Evolutionary conservation across 2,888 invertebrate species (phyloP).

Genomic region (Acronicta aceris): DNA sequence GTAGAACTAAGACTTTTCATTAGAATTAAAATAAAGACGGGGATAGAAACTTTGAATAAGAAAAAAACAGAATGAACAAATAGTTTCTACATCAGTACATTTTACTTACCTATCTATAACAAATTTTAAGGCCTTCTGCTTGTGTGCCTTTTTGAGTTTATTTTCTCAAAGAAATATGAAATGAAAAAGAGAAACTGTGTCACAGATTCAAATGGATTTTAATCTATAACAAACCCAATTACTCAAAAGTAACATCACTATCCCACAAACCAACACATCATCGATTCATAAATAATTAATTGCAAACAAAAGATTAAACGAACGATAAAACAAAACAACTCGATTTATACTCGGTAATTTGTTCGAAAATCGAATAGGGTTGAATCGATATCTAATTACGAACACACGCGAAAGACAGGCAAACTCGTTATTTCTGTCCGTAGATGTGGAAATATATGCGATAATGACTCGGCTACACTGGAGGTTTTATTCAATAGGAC

Average conservation of each 20-base stretch:
- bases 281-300: slow-evolving; percentile 25
- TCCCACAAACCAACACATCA: slow-evolving; percentile 18
- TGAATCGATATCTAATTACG: slow-evolving; percentile 60
- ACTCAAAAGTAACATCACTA: slow-evolving; percentile 10
- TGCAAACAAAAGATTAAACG: slow-evolving; percentile 38
- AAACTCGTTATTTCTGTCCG: slow-evolving; percentile 72
- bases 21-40: too few relatives aligned
- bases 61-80: too few relatives aligned
- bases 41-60: too few relatives aligned
- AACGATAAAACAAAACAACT: slow-evolving; percentile 41
- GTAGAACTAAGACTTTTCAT: too few relatives aligned
- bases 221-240: neutral
- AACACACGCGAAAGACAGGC: slow-evolving; percentile 45
- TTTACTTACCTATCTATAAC: too few relatives aligned
- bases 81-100: too few relatives aligned
- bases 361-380: slow-evolving; percentile 47
- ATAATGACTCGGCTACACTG: slow-evolving; percentile 53
- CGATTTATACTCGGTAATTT: slow-evolving; percentile 43
- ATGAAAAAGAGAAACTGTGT: too few relatives aligned
- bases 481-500: slow-evolving; percentile 39
- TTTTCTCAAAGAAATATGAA: too few relatives aligned
- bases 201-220: neutral
- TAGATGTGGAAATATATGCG: slow-evolving; percentile 61
- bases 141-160: too few relatives aligned
- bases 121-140: too few relatives aligned